Evolutionary conservation across 2,797 vertebrate species (phyloP).

Genomic region (Bryconaethiops microstoma): DNA sequence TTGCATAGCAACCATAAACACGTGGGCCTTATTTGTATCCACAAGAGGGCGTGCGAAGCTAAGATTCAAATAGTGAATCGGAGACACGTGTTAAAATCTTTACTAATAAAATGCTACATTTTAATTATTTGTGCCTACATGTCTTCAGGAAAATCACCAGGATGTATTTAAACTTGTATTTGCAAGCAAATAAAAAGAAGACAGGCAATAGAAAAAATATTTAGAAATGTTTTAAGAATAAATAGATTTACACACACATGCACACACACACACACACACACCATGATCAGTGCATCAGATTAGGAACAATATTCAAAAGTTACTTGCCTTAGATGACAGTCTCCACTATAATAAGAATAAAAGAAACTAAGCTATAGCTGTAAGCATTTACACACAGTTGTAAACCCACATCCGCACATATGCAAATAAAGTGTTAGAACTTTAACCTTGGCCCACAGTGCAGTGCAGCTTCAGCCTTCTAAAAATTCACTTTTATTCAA

Average conservation of each 20-base stretch:
- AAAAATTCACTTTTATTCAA: not conserved
- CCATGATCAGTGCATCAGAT: not conserved
- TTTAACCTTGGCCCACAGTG: not conserved
- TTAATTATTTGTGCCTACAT: no score
- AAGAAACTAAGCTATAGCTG: not conserved
- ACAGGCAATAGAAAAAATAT: no score
- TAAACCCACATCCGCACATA: not conserved
- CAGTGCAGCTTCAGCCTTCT: not conserved
- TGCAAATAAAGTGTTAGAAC: not conserved
- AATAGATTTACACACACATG: not conserved
- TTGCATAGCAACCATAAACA: constrained; percentile 70
- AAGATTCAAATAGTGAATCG: not conserved
- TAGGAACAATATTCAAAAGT: not conserved
- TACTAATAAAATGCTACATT: no score
- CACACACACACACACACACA: not conserved
- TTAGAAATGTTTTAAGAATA: no score
- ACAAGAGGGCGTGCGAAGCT: constrained; percentile 56
- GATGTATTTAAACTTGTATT: no score
- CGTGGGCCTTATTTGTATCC: constrained; percentile 6
- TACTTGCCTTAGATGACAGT: not conserved
- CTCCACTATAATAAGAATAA: not conserved
- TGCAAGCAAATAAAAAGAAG: no score
- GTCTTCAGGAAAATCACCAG: no score
- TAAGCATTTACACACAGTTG: not conserved
- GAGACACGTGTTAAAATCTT: no score